Conservation (phyloP, 53 echinoderm and acorn worm species). For the Mesocentrotus franciscanus region DNA sequence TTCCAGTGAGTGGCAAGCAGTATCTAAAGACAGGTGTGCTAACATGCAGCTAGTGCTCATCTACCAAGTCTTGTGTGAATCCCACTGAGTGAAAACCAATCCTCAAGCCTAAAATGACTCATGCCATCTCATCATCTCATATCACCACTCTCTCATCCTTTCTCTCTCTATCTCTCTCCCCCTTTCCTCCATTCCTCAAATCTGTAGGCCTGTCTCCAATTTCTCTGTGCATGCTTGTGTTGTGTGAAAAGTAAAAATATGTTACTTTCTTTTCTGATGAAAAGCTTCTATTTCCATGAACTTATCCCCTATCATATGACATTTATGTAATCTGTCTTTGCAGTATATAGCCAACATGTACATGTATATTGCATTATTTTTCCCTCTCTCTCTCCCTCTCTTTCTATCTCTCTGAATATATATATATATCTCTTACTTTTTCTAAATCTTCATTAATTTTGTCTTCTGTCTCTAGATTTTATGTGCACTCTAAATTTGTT, state of each 20-base stretch:
- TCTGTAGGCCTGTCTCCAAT: neutral
- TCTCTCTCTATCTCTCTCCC: neutral
- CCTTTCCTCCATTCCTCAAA: too few species aligned
- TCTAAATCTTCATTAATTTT: neutral
- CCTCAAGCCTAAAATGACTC: constrained; percentile 55
- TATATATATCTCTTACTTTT: too few species aligned
- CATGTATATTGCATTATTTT: neutral
- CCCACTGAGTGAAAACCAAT: constrained; percentile 60
- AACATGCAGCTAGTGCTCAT: constrained; percentile 3
- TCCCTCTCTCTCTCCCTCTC: neutral
- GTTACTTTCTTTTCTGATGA: neutral
- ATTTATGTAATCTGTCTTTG: too few species aligned
- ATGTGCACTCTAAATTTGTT: too few species aligned
- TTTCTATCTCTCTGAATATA: neutral
- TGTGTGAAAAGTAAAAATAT: neutral
- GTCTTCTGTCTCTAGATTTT: neutral
- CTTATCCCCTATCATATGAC: too few species aligned
- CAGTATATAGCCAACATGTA: neutral
- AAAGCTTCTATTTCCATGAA: neutral
- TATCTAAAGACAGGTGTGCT: constrained; percentile 47
- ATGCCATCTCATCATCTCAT: constrained; percentile 27
- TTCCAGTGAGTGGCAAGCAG: neutral
- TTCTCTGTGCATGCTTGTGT: neutral
- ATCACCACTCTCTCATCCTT: neutral
- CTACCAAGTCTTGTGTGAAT: constrained; percentile 40